These are phyloP conservation scores for Liparis tanakae DNA, from an alignment of 2,797 vertebrate species.

Conservation along the genomic window DNA sequence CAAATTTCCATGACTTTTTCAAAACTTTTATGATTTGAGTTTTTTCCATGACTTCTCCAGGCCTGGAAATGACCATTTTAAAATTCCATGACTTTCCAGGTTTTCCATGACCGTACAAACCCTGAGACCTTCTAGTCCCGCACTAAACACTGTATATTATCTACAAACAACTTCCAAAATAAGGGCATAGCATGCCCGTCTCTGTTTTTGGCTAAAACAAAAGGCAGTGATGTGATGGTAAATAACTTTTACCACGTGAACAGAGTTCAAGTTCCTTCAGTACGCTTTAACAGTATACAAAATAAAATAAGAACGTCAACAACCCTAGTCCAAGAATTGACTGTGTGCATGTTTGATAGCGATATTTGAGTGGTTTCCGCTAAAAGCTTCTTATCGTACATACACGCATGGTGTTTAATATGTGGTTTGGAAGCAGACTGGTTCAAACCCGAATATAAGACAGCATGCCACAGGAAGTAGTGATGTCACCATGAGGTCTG, in stretches of 20 bases:
- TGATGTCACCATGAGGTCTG: background rate
- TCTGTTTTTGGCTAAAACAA: constrained; percentile 17
- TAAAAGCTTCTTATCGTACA: background rate
- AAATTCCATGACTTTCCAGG: no score
- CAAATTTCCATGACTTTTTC: no score
- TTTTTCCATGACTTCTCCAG: no score
- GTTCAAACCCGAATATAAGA: background rate
- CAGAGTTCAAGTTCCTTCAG: background rate
- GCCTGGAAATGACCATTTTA: no score
- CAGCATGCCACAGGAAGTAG: background rate
- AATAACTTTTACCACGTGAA: constrained; percentile 9
- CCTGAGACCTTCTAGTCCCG: no score
- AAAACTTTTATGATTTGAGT: no score
- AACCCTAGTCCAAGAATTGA: background rate
- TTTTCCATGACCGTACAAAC: no score
- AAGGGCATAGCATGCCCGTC: background rate
- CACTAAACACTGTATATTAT: background rate
- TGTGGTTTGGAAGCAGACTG: background rate
- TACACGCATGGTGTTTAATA: constrained; percentile 2
- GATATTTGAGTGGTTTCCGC: background rate
- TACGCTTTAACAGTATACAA: background rate
- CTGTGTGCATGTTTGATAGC: background rate
- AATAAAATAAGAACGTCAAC: background rate
- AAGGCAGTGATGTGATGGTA: background rate
- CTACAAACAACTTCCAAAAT: constrained; percentile 19